A percentile compares a stretch with the other conserved stretches of the same genome.
These are phyloP conservation scores for Aphyosemion australe DNA, from an alignment of 2,113 vertebrate species.

Conservation along the genomic window DNA sequence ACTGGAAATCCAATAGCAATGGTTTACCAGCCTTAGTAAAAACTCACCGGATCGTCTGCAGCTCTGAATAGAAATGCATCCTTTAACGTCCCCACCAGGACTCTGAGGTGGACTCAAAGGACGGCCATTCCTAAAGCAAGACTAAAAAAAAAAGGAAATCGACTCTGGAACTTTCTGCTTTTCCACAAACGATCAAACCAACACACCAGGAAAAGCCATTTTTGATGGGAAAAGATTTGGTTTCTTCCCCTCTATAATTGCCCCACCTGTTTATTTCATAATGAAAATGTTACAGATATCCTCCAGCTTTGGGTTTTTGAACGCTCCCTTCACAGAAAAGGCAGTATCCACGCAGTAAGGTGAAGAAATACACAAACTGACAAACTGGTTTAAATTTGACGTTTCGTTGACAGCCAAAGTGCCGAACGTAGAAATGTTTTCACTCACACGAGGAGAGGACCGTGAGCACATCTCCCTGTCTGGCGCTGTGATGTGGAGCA, in stretches of 20 bases:
- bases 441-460: slow-evolving; percentile 1
- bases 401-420: slow-evolving; percentile 12
- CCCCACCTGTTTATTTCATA: neutral
- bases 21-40: too few species aligned
- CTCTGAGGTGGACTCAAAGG: too few species aligned
- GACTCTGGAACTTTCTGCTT: too few species aligned
- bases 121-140: too few species aligned
- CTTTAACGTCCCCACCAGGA: too few species aligned
- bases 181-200: neutral
- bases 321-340: neutral
- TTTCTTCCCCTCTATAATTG: slow-evolving; percentile 3
- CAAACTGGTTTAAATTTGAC: neutral
- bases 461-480: slow-evolving; percentile 20
- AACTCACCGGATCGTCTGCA: too few species aligned
- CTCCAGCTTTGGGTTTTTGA: neutral
- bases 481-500: slow-evolving; percentile 32
- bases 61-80: too few species aligned
- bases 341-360: too few species aligned
- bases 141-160: too few species aligned
- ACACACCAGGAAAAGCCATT: neutral
- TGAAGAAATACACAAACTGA: slow-evolving; percentile 4
- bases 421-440: slow-evolving; percentile 1
- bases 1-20: too few species aligned
- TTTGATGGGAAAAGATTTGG: neutral
- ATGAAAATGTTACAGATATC: neutral